Base-by-base conservation (phyloP, 1,140 invertebrate genomes). In the Drosophila tani region DNA sequence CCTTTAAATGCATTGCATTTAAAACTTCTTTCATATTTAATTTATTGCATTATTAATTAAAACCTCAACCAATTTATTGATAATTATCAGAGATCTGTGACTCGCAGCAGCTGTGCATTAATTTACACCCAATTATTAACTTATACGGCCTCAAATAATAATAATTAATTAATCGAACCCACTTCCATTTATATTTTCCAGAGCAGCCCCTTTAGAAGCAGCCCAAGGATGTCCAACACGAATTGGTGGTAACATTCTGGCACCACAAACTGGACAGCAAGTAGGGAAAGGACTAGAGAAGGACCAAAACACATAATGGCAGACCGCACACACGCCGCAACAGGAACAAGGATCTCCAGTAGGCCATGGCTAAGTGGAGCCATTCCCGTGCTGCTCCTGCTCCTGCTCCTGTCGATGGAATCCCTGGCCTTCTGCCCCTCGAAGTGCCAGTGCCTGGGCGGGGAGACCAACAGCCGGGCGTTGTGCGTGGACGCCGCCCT, bases 401-500 rank as follows among this genome's bases (percentile, higher is more conserved):
- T 87, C 12, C 41, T 74, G 7, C 38, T 87, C 46, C 64, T 91
- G 46, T 63, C 82, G 17, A 57, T 73, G 43, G 56, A 79, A 15
- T 93, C 93, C 15, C 86, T 93, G 59, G 96, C 95, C 49, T 94
- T 97, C 45, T 97, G 97, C 93, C 97, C 97, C 15, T 94, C 95
- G 21, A 95, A 95, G 73, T 98, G 97, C 91, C 94, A 94, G 47
- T 98, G 97, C 94, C 17, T 92, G 60, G 91, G 84, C 32, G 91
- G 82, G 14, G 95, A 97, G 94, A 96, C 97, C 92, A 95, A 96
- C 29, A 93, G 95, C 32, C 94, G 97, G 46, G 94, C 95, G 14
- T 94, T 95, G 50, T 98, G 97, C 92, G 95, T 95, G 64, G 95
- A 95, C 75, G 96, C 96, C 12, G 94, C 94, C 50, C 94, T 98